phyloP scores from a whole-genome alignment of 2,888 invertebrate species.

The Epistrophella euchroma region DNA sequence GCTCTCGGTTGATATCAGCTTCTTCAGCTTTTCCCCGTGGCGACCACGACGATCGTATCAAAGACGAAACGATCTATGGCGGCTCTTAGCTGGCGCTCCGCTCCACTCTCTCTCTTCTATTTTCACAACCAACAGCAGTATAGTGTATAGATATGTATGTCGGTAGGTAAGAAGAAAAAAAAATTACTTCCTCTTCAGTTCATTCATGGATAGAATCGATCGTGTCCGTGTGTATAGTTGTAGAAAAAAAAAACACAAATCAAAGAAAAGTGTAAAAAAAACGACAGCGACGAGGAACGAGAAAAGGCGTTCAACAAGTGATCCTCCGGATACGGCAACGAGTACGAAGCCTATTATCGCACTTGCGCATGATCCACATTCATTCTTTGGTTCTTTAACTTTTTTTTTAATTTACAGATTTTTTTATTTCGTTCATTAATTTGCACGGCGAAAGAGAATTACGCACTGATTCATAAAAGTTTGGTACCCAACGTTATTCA shows the following conservation, averaged over 20 bases:
- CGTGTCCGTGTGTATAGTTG: slow-evolving; percentile 76
- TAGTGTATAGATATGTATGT: slow-evolving; percentile 51
- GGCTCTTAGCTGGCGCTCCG: slow-evolving; percentile 70
- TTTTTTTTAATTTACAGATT: slow-evolving; percentile 35
- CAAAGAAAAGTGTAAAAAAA: slow-evolving; percentile 66
- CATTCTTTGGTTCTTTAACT: slow-evolving; percentile 65
- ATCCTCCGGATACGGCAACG: slow-evolving; percentile 76
- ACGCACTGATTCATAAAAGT: slow-evolving; percentile 75
- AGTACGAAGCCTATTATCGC: slow-evolving; percentile 73
- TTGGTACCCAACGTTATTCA: slow-evolving; percentile 11
- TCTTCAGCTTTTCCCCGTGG: slow-evolving; percentile 26
- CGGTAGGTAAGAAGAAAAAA: slow-evolving; percentile 69
- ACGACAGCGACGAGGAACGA: slow-evolving; percentile 39
- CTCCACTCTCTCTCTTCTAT: slow-evolving; percentile 48
- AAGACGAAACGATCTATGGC: slow-evolving; percentile 46
- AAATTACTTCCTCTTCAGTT: slow-evolving; percentile 76
- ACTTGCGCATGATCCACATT: slow-evolving; percentile 76
- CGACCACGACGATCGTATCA: slow-evolving; percentile 8
- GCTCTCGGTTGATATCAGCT: slow-evolving; percentile 37
- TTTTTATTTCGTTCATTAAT: slow-evolving; percentile 68
- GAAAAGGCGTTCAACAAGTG: slow-evolving; percentile 76
- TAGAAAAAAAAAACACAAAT: slow-evolving; percentile 70
- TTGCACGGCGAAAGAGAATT: slow-evolving; percentile 74
- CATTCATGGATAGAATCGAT: slow-evolving; percentile 76
- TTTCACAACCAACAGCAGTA: slow-evolving; percentile 20